Evolutionary conservation across 2,797 vertebrate species (phyloP).

Genomic region (Bovichtus diacanthus): DNA sequence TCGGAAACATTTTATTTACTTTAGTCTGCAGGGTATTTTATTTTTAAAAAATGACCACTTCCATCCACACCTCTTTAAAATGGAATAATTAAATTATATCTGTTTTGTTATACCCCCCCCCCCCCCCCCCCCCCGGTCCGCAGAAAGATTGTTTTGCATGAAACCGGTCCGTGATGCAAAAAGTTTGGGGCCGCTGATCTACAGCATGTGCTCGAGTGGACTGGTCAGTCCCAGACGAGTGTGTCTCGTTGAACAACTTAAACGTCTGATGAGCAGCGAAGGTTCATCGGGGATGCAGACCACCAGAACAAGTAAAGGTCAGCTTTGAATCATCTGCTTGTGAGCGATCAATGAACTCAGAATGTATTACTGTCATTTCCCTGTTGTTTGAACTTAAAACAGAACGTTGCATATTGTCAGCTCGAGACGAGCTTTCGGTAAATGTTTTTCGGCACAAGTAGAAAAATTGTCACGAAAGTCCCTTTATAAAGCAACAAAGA

Average conservation of each 20-base stretch:
- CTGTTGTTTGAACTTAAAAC: slow-evolving; percentile 55
- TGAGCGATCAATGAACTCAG: slow-evolving; percentile 71
- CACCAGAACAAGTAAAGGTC: slow-evolving; percentile 75
- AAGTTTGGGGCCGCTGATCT: too few relatives aligned
- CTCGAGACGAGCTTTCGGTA: slow-evolving; percentile 9
- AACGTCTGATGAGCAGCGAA: slow-evolving; percentile 54
- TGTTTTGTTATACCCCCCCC: too few relatives aligned
- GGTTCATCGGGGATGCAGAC: slow-evolving; percentile 73
- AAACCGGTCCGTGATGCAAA: too few relatives aligned
- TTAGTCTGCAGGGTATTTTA: too few relatives aligned
- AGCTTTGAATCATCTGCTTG: slow-evolving; percentile 72
- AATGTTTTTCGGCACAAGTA: slow-evolving; percentile 43
- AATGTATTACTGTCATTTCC: slow-evolving; percentile 64
- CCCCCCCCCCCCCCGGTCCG: too few relatives aligned
- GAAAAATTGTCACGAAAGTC: too few relatives aligned
- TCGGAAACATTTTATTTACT: too few relatives aligned
- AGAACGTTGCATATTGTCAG: slow-evolving; percentile 12
- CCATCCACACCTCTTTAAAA: too few relatives aligned
- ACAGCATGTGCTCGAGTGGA: not conserved
- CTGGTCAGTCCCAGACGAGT: slow-evolving; percentile 23
- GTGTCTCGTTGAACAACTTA: slow-evolving; percentile 39
- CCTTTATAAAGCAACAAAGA: too few relatives aligned
- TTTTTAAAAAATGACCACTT: too few relatives aligned
- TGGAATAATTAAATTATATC: too few relatives aligned
- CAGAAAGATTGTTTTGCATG: too few relatives aligned